Evolutionary conservation across 2,113 vertebrate species (phyloP).

Genomic region (Tonatia bakeri): DNA sequence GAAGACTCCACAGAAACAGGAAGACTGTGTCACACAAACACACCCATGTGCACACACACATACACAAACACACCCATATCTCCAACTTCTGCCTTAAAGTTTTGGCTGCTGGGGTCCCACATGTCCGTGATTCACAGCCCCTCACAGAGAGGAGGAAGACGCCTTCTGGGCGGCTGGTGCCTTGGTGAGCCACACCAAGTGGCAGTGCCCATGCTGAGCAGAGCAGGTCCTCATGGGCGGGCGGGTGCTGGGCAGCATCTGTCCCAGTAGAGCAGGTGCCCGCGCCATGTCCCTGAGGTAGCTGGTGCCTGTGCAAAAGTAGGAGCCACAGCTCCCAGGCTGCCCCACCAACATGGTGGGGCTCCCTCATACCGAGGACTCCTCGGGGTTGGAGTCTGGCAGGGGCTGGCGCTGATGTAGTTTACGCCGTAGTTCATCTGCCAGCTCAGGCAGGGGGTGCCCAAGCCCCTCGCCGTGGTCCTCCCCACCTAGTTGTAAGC

Average conservation of each 20-base stretch:
- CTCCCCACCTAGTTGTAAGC: conserved; percentile 91
- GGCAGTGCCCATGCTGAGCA: conserved; percentile 67
- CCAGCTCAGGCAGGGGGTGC: conserved; percentile 76
- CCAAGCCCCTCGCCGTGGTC: conserved; percentile 86
- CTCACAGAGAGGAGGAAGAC: conserved; percentile 44
- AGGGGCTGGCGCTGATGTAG: conserved; percentile 92
- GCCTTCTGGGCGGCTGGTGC: conserved; percentile 43
- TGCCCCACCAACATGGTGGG: not conserved
- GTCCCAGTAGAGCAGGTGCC: conserved; percentile 53
- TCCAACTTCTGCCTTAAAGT: conserved; percentile 53
- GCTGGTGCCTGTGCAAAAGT: conserved; percentile 67
- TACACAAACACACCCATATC: not conserved
- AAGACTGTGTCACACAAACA: not conserved
- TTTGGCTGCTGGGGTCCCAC: conserved; percentile 65
- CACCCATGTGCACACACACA: no score
- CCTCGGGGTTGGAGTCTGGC: conserved; percentile 96
- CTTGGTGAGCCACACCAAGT: conserved; percentile 58
- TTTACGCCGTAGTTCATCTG: conserved; percentile 83
- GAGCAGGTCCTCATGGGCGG: conserved; percentile 41
- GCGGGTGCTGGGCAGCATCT: not conserved
- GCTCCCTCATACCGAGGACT: conserved; percentile 91
- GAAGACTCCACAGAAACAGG: conserved; percentile 63
- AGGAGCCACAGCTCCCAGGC: conserved; percentile 18
- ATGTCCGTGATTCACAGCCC: conserved; percentile 43
- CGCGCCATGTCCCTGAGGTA: conserved; percentile 75